Conservation (phyloP, 2,888 invertebrate species). For the Zygaena filipendulae region DNA sequence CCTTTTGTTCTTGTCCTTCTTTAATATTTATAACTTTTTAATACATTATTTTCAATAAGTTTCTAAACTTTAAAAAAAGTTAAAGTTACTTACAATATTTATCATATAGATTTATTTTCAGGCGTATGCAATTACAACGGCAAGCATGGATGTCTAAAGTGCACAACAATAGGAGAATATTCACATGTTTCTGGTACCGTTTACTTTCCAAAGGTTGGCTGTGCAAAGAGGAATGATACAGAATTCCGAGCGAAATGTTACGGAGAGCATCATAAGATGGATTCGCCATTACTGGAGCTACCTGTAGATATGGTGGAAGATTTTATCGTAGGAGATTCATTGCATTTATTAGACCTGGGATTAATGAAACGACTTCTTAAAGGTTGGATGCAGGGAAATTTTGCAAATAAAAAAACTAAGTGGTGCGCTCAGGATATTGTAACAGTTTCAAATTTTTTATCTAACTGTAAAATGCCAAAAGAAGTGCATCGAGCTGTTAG, state of each 20-base stretch:
- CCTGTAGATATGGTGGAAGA: slow-evolving; percentile 18
- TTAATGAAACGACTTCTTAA: slow-evolving; percentile 17
- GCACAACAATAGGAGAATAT: slow-evolving; percentile 6
- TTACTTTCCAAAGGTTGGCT: slow-evolving; percentile 2
- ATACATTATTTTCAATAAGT: not conserved
- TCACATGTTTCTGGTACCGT: slow-evolving; percentile 8
- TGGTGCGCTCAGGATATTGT: slow-evolving; percentile 10
- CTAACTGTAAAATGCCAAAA: slow-evolving; percentile 2
- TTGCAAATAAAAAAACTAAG: slow-evolving; percentile 14
- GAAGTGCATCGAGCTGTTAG: slow-evolving; percentile 11
- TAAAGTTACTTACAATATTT: not conserved
- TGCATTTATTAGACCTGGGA: slow-evolving; percentile 17
- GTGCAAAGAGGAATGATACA: slow-evolving; percentile 3
- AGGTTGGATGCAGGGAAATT: slow-evolving; percentile 18
- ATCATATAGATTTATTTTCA: not conserved
- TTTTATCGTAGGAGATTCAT: slow-evolving; percentile 16
- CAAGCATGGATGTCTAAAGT: slow-evolving; percentile 1
- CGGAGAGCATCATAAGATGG: slow-evolving; percentile 10
- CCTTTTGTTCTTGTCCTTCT: too few relatives aligned
- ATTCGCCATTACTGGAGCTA: slow-evolving; percentile 10
- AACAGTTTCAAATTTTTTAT: slow-evolving; percentile 2
- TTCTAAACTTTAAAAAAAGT: too few relatives aligned
- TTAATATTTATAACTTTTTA: too few relatives aligned
- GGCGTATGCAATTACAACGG: not conserved
- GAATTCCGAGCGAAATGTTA: slow-evolving; percentile 7